Base-by-base conservation (phyloP, 2,113 vertebrate species). In the Charadrius vociferus region DNA sequence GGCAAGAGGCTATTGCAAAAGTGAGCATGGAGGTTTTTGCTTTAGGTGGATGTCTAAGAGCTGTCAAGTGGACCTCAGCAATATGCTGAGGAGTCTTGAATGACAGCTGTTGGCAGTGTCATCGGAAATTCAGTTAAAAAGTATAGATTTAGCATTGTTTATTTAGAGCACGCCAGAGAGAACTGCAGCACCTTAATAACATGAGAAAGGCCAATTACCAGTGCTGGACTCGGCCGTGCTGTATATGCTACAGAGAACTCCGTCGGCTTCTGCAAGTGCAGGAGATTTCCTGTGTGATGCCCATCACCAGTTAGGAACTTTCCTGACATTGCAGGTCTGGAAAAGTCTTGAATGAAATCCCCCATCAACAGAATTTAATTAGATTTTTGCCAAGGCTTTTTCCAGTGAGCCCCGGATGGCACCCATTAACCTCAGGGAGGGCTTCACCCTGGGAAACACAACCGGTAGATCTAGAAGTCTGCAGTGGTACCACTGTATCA, bases 191-290 rank as follows among this genome's bases (percentile, higher is more conserved):
- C 47, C 17, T 75, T 26, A 65, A n/a, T 66, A 49, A 21, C 0
- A 0, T 21, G 27, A 85, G 27, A 87, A 93, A 62, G 29, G 47
- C 23, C 81, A 86, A 29, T 56, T 62, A 65, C 22, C 47, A 50
- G 68, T 2, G 36, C 77, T 85, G 80, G 56, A 39, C 56, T 68
- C 61, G 71, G 56, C 37, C 6, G 0, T 2, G 0, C 53, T n/a
- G 23, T 3, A 17, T 0, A 2, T 0, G 2, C 43, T 70, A 59
- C 36, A 52, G 36, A 67, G 59, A 78, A 12, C 84, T 81, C 81
- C 3, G 1, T 16, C 14, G 47, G 9, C 47, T 89, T 61, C 84
- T 87, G 84, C 89, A 87, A 88, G 43, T 0, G 0, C n/a, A 55
- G 63, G 27, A 71, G 5, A 20, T 71, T 77, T 79, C 13, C 52